Conservation (phyloP, 1,140 invertebrate species). For the Bombus superbus region DNA sequence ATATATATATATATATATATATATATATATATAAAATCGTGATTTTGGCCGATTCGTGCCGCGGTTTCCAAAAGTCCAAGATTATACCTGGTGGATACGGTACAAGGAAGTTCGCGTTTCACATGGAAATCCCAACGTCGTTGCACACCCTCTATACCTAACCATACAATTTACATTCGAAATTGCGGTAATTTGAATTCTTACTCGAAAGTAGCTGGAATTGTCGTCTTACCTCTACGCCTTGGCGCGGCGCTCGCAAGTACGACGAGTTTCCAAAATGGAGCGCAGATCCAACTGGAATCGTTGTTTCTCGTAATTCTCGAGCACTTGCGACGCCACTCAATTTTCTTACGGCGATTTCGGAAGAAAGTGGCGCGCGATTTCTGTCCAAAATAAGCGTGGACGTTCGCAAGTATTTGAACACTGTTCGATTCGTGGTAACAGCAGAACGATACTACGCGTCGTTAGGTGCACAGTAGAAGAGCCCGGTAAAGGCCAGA, state of each 20-base stretch:
- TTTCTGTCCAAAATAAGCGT: background rate
- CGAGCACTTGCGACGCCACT: background rate
- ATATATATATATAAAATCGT: background rate
- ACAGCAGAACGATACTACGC: too few relatives aligned
- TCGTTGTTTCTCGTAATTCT: background rate
- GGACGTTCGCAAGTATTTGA: too few relatives aligned
- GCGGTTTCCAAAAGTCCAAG: background rate
- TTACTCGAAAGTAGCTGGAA: background rate
- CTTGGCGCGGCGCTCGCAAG: background rate
- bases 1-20: too few relatives aligned
- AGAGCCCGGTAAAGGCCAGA: too few relatives aligned
- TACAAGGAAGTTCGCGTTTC: background rate
- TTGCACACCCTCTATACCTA: background rate
- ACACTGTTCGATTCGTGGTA: too few relatives aligned
- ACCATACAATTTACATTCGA: background rate
- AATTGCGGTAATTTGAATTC: background rate
- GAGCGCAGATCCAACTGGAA: background rate
- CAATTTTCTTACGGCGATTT: background rate
- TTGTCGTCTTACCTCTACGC: background rate
- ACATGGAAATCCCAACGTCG: background rate
- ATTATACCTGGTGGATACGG: background rate
- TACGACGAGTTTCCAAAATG: background rate
- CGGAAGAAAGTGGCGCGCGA: background rate
- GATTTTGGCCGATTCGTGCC: background rate
- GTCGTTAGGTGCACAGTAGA: too few relatives aligned